Percentiles rank a stretch among this genome's conserved stretches.
phyloP scores from a whole-genome alignment of 1,140 invertebrate species.

The Heliconius himera region DNA sequence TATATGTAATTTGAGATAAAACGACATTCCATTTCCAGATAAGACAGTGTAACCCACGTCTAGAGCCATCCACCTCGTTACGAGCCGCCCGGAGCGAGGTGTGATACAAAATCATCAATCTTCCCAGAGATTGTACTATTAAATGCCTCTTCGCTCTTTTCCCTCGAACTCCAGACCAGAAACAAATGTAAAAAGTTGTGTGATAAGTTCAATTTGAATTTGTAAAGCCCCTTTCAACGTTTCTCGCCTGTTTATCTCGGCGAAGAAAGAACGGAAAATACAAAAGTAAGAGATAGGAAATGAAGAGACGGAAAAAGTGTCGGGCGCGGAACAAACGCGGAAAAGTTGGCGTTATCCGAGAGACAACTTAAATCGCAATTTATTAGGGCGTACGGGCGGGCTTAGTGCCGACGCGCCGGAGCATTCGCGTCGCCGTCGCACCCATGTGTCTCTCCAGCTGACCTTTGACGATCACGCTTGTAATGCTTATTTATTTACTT shows the following conservation, averaged over 20 bases:
- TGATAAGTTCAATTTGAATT: constrained; percentile 82
- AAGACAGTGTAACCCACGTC: constrained; percentile 79
- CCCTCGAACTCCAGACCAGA: constrained; percentile 78
- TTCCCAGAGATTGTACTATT: constrained; percentile 81
- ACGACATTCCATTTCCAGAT: constrained; percentile 76
- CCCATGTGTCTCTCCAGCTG: constrained; percentile 9
- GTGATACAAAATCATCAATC: constrained; percentile 82
- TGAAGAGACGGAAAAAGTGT: constrained; percentile 81
- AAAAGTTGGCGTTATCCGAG: constrained; percentile 80
- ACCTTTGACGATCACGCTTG: no score
- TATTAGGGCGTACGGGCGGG: constrained; percentile 76
- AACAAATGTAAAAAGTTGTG: constrained; percentile 82
- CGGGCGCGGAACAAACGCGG: constrained; percentile 78
- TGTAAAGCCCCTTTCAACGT: constrained; percentile 81
- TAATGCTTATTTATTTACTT: neutral
- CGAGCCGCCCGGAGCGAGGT: constrained; percentile 79
- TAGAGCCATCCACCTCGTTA: constrained; percentile 77
- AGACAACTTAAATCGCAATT: constrained; percentile 82
- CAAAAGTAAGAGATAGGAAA: constrained; percentile 82
- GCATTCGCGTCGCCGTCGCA: constrained; percentile 37
- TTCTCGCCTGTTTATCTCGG: constrained; percentile 81
- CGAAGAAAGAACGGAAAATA: constrained; percentile 78
- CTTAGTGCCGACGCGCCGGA: constrained; percentile 61
- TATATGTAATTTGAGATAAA: constrained; percentile 82
- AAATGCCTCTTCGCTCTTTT: constrained; percentile 80